Evolutionary conservation across 2,113 vertebrate species (phyloP).

Genomic region (Nesoenas mayeri): DNA sequence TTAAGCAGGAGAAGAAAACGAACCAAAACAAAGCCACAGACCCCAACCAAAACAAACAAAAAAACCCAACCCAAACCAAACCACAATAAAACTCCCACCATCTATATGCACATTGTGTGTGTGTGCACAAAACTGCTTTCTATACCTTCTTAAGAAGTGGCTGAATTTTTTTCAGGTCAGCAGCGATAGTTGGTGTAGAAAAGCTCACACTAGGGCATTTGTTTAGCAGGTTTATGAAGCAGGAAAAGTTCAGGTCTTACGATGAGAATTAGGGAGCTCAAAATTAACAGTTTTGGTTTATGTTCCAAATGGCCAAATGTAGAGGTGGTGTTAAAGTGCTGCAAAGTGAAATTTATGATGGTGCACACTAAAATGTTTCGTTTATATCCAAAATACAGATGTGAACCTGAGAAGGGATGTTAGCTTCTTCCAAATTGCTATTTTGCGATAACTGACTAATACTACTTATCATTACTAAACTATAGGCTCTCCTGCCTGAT

Average conservation of each 20-base stretch:
- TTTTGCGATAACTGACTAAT: neutral
- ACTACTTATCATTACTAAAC: neutral
- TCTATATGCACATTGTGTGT: rapidly evolving
- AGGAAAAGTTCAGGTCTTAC: neutral
- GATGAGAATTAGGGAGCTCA: neutral
- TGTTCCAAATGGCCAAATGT: neutral
- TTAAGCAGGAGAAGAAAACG: neutral
- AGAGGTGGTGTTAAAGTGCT: neutral
- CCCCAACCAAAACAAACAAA: too few species aligned
- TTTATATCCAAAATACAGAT: neutral
- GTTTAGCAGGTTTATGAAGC: neutral
- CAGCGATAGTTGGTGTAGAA: rapidly evolving
- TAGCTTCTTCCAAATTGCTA: neutral
- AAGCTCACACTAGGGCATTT: neutral
- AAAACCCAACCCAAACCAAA: neutral
- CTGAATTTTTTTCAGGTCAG: neutral
- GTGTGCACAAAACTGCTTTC: neutral
- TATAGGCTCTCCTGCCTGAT: neutral
- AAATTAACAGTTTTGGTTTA: neutral
- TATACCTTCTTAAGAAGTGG: neutral
- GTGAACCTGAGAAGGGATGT: neutral
- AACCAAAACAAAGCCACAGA: too few species aligned
- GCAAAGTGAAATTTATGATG: neutral
- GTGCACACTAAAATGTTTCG: neutral
- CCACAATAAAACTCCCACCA: neutral